These are phyloP conservation scores for Apoda limacodes DNA, from an alignment of 2,888 invertebrate genomes.

Conservation along the genomic window DNA sequence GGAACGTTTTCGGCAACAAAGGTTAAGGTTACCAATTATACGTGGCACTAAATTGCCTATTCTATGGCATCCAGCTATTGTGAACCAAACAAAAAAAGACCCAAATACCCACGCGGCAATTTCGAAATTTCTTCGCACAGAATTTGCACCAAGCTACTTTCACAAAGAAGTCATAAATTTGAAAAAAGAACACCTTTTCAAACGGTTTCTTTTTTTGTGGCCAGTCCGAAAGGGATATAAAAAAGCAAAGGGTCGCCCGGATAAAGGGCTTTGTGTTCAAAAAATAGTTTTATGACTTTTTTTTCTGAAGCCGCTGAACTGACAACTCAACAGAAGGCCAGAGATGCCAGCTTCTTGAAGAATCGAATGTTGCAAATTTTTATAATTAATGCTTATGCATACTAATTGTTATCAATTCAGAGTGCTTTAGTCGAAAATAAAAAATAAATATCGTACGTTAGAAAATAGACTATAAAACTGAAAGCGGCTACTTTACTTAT, in stretches of 20 bases:
- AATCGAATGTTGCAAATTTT: too few species aligned
- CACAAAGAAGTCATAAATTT: slow-evolving; percentile 10
- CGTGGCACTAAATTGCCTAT: slow-evolving; percentile 13
- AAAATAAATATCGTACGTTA: too few species aligned
- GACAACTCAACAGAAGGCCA: too few species aligned
- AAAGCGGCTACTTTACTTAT: too few species aligned
- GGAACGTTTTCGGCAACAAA: slow-evolving; percentile 31
- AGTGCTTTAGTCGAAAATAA: too few species aligned
- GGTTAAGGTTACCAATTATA: slow-evolving; percentile 41
- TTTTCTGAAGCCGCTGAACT: background rate
- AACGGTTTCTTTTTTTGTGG: slow-evolving; percentile 37
- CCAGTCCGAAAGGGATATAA: slow-evolving; percentile 29
- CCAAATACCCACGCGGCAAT: slow-evolving; percentile 15
- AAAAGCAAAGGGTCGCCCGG: slow-evolving; percentile 15
- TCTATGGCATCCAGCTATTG: slow-evolving; percentile 11
- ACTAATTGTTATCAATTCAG: too few species aligned
- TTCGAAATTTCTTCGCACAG: slow-evolving; percentile 18
- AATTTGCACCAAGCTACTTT: slow-evolving; percentile 16
- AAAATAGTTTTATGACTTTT: slow-evolving; percentile 13
- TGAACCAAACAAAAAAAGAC: slow-evolving; percentile 14
- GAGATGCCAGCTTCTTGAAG: too few species aligned
- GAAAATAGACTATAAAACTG: too few species aligned
- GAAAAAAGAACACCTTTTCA: slow-evolving; percentile 36
- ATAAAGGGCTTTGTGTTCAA: slow-evolving; percentile 10
- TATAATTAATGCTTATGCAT: too few species aligned